Percentiles rank a stretch among this genome's conserved stretches.
phyloP scores from a whole-genome alignment of 35 echinoderm and acorn worm species.

The Nesometra sesokonis region DNA sequence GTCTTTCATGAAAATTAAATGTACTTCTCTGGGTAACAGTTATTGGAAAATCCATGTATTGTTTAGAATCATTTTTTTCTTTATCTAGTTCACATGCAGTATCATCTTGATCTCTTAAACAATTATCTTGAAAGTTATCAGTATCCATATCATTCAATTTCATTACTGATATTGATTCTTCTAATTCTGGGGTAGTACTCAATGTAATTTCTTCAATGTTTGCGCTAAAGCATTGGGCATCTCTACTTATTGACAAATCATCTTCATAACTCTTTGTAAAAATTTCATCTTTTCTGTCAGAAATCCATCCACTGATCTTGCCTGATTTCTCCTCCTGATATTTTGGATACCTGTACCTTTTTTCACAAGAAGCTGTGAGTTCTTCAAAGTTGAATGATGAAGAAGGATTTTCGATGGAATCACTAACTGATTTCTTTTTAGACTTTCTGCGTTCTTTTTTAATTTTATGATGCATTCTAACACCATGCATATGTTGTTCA shows the following conservation, averaged over 20 bases:
- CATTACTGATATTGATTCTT: too few species aligned
- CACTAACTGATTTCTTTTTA: too few species aligned
- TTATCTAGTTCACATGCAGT: background rate
- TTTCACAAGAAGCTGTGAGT: too few species aligned
- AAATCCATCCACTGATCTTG: background rate
- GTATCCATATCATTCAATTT: too few species aligned
- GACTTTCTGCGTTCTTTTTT: background rate
- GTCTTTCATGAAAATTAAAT: background rate
- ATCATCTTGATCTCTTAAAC: background rate
- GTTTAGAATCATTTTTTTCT: background rate
- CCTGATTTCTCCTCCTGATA: too few species aligned
- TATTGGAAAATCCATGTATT: background rate
- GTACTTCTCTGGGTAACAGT: background rate
- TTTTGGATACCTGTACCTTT: too few species aligned
- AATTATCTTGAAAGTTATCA: too few species aligned
- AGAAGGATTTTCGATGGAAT: too few species aligned
- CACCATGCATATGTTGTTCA: background rate
- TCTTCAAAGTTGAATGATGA: too few species aligned
- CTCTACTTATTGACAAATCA: background rate
- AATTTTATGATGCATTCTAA: background rate
- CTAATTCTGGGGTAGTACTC: too few species aligned
- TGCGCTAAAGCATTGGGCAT: background rate
- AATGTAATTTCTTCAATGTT: too few species aligned
- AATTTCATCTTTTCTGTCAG: background rate
- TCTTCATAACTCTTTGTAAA: background rate